Base-by-base conservation (phyloP, 1,140 invertebrate species). In the Drosophila bipectinata region DNA sequence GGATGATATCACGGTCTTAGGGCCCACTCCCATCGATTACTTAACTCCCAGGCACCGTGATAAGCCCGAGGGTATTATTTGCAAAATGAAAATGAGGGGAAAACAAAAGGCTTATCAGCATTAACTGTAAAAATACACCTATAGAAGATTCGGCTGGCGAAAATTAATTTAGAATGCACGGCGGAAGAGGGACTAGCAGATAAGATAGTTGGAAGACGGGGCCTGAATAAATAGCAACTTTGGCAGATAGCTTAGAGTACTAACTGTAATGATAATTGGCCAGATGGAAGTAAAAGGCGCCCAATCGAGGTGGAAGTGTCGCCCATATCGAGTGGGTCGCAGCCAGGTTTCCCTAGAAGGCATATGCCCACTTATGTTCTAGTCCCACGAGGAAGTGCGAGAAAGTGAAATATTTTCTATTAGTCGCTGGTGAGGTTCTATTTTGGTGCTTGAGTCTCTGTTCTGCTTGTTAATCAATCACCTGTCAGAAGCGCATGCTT, bases 121-220 rank as follows among this genome's bases (percentile, higher is more conserved):
- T 44, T 53, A 24, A 47, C 45, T 14, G 41, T 28, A 26, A 39
- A 26, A 15, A 14, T 14, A 41, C 14, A 6, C 12, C 45, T 39
- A 44, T 45, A 10, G 21, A 52, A 64, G 59, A 67, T 56, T 56
- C 44, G 10, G 9, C 44, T 12, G 54, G 37, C 8, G 24, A 66
- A 52, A 48, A 87, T 81, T 84, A 84, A 84, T 84, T 85, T 82
- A 72, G 54, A 85, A 63, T 61, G 60, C 41, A 75, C 56, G 61
- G 45, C 61, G 73, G 54, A 72, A 52, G 67, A 15, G 32, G 28
- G 18, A 8, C 60, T 68, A 68, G 54, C 45, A 74, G 81, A 85
- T 85, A 87, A 60, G 72, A 69, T 71, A 62, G 37, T n/a, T 53
- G 53, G 26, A 44, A 44, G 59, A 45, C 39, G 54, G 59, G 24